Evolutionary conservation across 2,113 vertebrate genomes (phyloP), one percentile per base, ranked within the genome.

Genomic region (Gallinago jamesoni): DNA sequence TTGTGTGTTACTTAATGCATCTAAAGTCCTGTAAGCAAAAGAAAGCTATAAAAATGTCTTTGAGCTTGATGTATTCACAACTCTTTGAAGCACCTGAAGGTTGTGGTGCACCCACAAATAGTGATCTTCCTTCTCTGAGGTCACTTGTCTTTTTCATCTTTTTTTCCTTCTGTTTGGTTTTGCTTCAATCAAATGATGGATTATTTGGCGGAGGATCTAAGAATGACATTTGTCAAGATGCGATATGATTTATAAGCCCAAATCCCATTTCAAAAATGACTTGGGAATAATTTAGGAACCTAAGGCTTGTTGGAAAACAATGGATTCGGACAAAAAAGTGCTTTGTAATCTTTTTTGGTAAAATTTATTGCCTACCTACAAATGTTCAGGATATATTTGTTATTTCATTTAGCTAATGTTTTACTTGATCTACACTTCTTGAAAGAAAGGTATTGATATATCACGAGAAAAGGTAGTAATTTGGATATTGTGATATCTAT

Each of bases 401-500:
- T 76, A 14, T 64, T 95, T 96, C 35, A 93, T 76, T 91, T 94
- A 91, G 59, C 28, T 90, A 84, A 89, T 81, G 59, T 66, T 96
- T 89, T 67, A 20, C 21, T 66, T 93, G 55, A 66, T 84, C 41
- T 86, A 13, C 50, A 13, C 56, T 90, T 69, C 63, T 62, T 77
- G 79, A 66, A 47, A 62, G 52, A 64, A 64, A 55, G n/a, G 27
- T 87, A 10, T n/a, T 87, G 70, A 73, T 83, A 27, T 14, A 53
- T 48, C 43, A n/a, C 47, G 43, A 75, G 47, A 50, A 41, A 90
- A 81, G 31, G 60, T 39, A 81, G 27, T 81, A 20, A 67, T 75
- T 50, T 66, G 43, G 72, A 6, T 78, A 52, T 27, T 78, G 37
- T 57, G 55, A 7, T 86, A 47, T 16, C 53, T 83, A 1, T 45